These are phyloP conservation scores for Alosa alosa DNA, from an alignment of 2,113 vertebrate species.

Conservation along the genomic window DNA sequence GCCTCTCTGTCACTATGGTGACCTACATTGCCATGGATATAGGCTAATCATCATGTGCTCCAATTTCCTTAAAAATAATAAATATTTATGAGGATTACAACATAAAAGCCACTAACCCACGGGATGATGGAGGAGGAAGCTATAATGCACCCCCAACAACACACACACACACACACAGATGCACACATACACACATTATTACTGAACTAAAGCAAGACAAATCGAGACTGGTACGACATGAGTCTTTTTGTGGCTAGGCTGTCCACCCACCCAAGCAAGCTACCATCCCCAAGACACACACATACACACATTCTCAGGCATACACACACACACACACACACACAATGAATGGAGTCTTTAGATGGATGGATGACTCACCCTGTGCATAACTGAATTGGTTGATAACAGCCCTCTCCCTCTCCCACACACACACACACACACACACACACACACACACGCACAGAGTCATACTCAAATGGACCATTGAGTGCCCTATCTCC, in stretches of 20 bases:
- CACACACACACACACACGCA: not conserved
- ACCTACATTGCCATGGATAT: not conserved
- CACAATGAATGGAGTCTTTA: not conserved
- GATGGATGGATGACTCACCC: not conserved
- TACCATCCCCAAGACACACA: not conserved
- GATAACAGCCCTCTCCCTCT: not conserved
- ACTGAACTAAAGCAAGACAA: not conserved
- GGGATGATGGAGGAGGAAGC: not conserved
- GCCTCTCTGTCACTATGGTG: slow-evolving; percentile 5
- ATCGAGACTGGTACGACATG: not conserved
- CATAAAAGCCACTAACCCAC: slow-evolving; percentile 5
- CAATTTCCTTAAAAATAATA: slow-evolving; percentile 4
- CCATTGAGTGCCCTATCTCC: not conserved
- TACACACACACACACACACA: not conserved
- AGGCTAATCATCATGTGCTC: slow-evolving; percentile 1
- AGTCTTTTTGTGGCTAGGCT: not conserved
- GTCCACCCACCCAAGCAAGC: slow-evolving; percentile 10
- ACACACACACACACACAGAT: not conserved
- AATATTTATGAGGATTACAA: slow-evolving; percentile 15
- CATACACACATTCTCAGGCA: not conserved
- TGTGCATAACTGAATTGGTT: not conserved
- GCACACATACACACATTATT: not conserved
- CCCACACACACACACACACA: not conserved
- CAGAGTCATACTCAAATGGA: not conserved
- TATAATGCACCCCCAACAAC: not conserved